phyloP scores from a whole-genome alignment of 92 coral and sea anemone genomes.

The Paragorgia papillata region DNA sequence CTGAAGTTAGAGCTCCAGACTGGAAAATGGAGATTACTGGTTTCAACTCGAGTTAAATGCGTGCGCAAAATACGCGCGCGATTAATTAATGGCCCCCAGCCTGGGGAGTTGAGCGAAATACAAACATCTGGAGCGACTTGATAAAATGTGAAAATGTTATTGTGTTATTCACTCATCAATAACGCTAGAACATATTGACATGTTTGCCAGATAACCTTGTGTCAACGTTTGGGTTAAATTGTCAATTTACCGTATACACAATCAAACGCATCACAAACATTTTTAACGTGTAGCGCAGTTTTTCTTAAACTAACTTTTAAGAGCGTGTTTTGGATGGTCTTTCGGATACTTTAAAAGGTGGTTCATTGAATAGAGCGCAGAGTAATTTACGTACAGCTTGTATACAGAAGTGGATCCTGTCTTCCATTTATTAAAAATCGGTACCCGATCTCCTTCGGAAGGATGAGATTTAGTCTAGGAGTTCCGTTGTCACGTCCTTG shows the following conservation, averaged over 20 bases:
- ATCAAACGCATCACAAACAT: not conserved
- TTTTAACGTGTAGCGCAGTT: not conserved
- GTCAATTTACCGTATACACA: not conserved
- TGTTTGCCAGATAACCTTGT: slow-evolving; percentile 4
- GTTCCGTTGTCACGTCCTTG: not conserved
- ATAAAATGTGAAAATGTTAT: slow-evolving; percentile 29
- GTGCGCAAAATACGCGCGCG: no score
- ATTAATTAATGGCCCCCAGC: no score
- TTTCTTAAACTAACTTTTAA: not conserved
- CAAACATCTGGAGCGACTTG: slow-evolving; percentile 38
- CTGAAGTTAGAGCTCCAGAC: no score
- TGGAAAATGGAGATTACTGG: no score
- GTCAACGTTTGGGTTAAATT: slow-evolving; percentile 17
- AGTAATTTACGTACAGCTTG: no score
- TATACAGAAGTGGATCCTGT: no score
- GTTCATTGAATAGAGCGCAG: no score
- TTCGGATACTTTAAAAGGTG: no score
- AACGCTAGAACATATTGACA: slow-evolving; percentile 17
- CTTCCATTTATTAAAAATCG: no score
- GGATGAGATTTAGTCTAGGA: not conserved
- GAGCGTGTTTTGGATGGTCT: no score
- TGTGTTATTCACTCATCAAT: slow-evolving; percentile 35
- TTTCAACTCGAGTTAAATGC: no score
- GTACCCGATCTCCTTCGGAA: not conserved
- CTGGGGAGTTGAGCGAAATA: not conserved